Conservation (phyloP, 2,113 vertebrate species). For the Calonectris borealis region DNA sequence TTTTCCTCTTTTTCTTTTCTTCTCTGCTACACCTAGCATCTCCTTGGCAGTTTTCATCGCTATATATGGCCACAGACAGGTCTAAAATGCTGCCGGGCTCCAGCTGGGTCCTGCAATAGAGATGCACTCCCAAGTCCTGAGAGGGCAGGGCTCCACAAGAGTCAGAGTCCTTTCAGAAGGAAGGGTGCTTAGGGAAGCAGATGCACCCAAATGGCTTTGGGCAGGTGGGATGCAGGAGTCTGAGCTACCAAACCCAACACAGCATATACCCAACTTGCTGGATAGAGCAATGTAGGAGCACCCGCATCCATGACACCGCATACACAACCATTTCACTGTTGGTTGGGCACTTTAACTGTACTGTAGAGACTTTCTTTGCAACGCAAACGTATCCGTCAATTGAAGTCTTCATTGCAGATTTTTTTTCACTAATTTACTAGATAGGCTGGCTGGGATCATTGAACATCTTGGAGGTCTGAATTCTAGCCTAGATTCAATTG, state of each 20-base stretch:
- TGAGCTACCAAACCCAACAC: neutral
- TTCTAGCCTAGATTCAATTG: neutral
- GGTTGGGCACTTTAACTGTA: neutral
- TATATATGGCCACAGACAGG: neutral
- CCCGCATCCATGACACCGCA: fast-evolving
- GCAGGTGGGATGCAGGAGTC: neutral
- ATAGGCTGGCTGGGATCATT: fast-evolving
- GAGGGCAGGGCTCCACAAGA: neutral
- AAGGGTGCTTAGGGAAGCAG: neutral
- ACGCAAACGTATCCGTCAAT: fast-evolving
- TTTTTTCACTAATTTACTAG: neutral
- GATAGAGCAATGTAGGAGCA: neutral
- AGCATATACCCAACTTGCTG: neutral
- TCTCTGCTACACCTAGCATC: neutral
- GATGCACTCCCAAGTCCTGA: neutral
- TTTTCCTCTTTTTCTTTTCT: neutral
- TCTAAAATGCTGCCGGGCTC: neutral
- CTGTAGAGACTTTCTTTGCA: neutral
- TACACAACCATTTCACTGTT: neutral
- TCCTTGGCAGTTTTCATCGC: neutral
- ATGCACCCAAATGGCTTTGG: neutral
- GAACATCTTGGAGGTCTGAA: neutral
- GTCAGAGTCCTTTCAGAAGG: neutral
- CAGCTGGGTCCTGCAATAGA: neutral
- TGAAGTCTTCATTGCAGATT: neutral